These are phyloP conservation scores for Latrodectus geometricus DNA, from an alignment of 1,140 invertebrate genomes.

Conservation along the genomic window DNA sequence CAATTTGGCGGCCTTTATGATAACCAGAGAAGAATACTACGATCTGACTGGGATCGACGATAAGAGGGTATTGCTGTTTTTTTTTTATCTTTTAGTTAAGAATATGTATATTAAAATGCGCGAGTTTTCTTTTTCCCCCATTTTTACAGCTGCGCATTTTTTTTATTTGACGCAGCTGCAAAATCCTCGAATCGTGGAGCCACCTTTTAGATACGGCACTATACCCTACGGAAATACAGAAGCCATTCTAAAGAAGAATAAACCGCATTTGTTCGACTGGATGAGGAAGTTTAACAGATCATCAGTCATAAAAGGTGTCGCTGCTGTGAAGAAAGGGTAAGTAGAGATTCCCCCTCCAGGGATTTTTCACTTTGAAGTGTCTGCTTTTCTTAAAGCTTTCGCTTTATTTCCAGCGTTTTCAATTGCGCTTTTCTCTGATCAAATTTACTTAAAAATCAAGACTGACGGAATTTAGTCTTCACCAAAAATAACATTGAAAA, in stretches of 20 bases:
- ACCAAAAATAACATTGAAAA: too few species aligned
- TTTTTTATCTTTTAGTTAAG: background rate
- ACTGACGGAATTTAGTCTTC: too few species aligned
- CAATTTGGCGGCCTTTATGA: slow-evolving; percentile 99
- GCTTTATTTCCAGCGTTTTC: background rate
- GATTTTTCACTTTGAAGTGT: background rate
- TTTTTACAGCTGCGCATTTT: background rate
- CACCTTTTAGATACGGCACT: slow-evolving; percentile 94
- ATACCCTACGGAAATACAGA: slow-evolving; percentile 96
- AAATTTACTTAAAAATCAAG: too few species aligned
- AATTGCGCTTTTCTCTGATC: background rate
- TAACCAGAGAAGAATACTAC: slow-evolving; percentile 96
- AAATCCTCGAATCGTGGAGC: slow-evolving; percentile 87
- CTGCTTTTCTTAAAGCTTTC: background rate
- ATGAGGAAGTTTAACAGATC: slow-evolving; percentile 89
- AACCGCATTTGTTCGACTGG: slow-evolving; percentile 86
- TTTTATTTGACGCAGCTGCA: slow-evolving; percentile 74
- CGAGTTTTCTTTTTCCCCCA: background rate
- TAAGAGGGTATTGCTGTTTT: slow-evolving; percentile 65
- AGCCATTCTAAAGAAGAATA: slow-evolving; percentile 86
- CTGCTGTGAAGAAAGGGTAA: slow-evolving; percentile 86
- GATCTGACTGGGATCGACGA: slow-evolving; percentile 94
- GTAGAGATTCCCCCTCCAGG: background rate
- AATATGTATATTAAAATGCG: background rate
- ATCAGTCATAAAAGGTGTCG: slow-evolving; percentile 86